Base-by-base conservation (phyloP, 2,888 invertebrate species). In the Brenthis daphne region DNA sequence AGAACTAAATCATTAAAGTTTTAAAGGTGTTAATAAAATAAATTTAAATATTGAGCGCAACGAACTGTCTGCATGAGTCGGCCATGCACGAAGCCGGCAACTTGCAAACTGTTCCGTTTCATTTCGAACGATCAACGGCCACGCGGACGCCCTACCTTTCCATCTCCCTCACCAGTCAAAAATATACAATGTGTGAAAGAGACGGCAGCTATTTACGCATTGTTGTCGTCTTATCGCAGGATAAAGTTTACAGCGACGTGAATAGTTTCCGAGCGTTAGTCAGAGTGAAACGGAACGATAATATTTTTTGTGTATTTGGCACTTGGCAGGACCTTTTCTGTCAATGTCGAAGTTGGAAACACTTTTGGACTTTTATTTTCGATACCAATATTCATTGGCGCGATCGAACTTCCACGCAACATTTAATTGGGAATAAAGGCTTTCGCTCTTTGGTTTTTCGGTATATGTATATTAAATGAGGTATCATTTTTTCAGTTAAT, bases 41-140 rank as follows among this genome's bases (percentile, higher is more conserved):
- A 85, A 82, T 85, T 84, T 83, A 86, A 87, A 85, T 84, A 81
- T 88, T 85, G 87, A 88, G 85, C 88, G 84, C 81, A 85, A 89
- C 88, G 76, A 79, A 90, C 90, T 85, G 86, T 85, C 81, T 85
- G 87, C 88, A 79, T 82, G 75, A 81, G 86, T 85, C 91, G 82
- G 83, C 90, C 90, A 84, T 79, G 87, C 91, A 82, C 90, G 84
- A 73, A 84, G 91, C 92, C 92, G 92, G 92, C 92, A 88, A 89
- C 91, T 92, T 85, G 91, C 91, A 90, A 91, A 92, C 92, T 92
- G 91, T 86, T 89, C 84, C 82, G 84, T 85, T 85, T 84, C 83
- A 85, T 85, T 89, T 86, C 84, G 81, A 87, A 85, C 87, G 85
- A 83, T 83, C 88, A 87, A 86, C 84, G 88, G 86, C 90, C 88